Evolutionary conservation across 2,888 invertebrate species (phyloP).

Genomic region (Cerceris ruficornis): DNA sequence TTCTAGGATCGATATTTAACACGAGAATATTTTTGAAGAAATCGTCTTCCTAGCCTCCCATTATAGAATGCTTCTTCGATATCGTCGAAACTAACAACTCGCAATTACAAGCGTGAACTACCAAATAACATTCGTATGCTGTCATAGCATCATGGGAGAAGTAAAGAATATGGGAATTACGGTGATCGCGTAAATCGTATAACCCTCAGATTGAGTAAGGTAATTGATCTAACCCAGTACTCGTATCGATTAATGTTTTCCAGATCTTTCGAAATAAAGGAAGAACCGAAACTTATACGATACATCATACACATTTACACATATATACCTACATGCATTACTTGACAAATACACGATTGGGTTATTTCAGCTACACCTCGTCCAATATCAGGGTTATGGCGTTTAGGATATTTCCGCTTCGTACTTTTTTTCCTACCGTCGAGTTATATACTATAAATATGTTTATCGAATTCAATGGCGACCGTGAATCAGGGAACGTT

Average conservation of each 20-base stretch:
- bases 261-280: neutral
- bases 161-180: conserved; percentile 1
- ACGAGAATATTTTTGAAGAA: conserved; percentile 26
- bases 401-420: conserved; percentile 26
- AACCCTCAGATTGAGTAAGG: conserved; percentile 10
- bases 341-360: conserved; percentile 20
- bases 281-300: neutral
- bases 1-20: conserved; percentile 19
- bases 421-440: conserved; percentile 1
- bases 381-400: conserved; percentile 23
- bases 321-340: neutral
- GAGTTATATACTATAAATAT: neutral
- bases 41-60: conserved; percentile 46
- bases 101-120: conserved; percentile 7
- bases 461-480: conserved; percentile 14
- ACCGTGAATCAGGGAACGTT: conserved; percentile 3
- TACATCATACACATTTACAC: neutral
- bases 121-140: conserved; percentile 9
- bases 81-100: conserved; percentile 4
- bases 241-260: conserved; percentile 3
- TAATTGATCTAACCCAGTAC: conserved; percentile 34
- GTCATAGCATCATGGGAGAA: conserved; percentile 6
- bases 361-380: conserved; percentile 35
- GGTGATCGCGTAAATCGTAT: conserved; percentile 52
- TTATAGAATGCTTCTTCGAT: conserved; percentile 13